phyloP scores from a whole-genome alignment of 2,888 invertebrate species.

The Drosophila rubida region DNA sequence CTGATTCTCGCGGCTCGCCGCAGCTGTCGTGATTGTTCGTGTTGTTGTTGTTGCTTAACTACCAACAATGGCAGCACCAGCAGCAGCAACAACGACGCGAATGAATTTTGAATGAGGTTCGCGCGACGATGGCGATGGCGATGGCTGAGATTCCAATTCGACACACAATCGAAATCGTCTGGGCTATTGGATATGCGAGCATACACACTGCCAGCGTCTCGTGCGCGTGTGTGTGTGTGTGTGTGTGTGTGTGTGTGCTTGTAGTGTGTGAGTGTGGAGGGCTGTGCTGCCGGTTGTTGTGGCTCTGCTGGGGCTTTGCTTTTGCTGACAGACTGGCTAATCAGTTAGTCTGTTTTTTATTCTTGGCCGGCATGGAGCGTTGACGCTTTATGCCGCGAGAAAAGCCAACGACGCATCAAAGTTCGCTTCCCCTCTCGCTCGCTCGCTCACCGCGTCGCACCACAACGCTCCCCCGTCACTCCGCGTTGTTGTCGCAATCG shows the following conservation, averaged over 20 bases:
- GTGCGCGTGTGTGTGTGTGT: not conserved
- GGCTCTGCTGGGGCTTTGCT: conserved; percentile 36
- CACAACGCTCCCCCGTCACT: not conserved
- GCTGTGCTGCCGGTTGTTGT: conserved; percentile 23
- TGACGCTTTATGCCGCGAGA: conserved; percentile 40
- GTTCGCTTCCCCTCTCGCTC: conserved; percentile 13
- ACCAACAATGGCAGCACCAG: conserved; percentile 20
- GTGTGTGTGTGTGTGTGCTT: conserved; percentile 6
- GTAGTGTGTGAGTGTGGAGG: conserved; percentile 10
- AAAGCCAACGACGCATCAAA: conserved; percentile 40
- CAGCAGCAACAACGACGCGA: too few species aligned
- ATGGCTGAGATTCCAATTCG: conserved; percentile 48
- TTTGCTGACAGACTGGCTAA: conserved; percentile 65
- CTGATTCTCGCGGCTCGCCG: not conserved
- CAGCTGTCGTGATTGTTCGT: not conserved
- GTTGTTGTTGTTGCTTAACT: conserved; percentile 4
- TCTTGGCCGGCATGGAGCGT: conserved; percentile 75
- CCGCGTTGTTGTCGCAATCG: conserved; percentile 69
- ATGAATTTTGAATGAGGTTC: conserved; percentile 48
- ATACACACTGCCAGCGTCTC: not conserved
- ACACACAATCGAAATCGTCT: conserved; percentile 32
- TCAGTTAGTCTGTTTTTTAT: conserved; percentile 77
- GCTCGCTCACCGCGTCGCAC: not conserved
- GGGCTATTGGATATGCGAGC: conserved; percentile 10
- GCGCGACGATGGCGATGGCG: conserved; percentile 3